Base-by-base conservation (phyloP, 2,113 vertebrate genomes). In the Pituophis catenifer region DNA sequence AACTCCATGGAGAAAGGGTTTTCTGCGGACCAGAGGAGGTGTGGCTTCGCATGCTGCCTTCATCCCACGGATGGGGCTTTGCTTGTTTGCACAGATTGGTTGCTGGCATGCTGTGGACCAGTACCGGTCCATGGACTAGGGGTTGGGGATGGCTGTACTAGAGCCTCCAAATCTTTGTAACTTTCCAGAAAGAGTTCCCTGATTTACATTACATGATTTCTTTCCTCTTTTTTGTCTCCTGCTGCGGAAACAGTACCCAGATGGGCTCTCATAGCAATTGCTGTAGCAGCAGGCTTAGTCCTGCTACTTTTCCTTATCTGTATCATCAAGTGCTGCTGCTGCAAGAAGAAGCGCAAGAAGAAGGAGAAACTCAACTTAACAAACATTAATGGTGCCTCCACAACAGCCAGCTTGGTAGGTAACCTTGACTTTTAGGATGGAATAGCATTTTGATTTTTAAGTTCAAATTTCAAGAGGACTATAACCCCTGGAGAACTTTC, bases 241-340 rank as follows among this genome's bases (percentile, higher is more conserved):
- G 93, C 86, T 0, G n/a, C 62, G 0, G 0, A 62, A 53, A n/a
- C 97, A 99, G 99, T 99, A 96, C 98, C 98, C 90, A 96, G 89
- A 96, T 99, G 99, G 99, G 98, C 93, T 0, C 94, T 98, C 91
- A 96, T 98, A 1, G 0, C 96, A 0, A 26, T 98, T 2, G 95
- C 97, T 1, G 96, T 92, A 0, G 93, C 91, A 1, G 97, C 93
- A 0, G 94, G 93, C 0, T 1, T 98, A 93, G 90, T 99, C 23
- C 1, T 98, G 9, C 48, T 98, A 15, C 93, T 98, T 86, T 97
- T 98, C 92, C 92, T 98, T 93, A 93, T 99, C 95, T 99, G 98
- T 92, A 94, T 97, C 91, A 19, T 97, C 95, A 98, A 97, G 90
- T 98, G 98, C 95, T 98, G 98, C 96, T 97, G 97, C 93, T 0